Base-by-base conservation (phyloP, 2,888 invertebrate species). In the Galerucella calmariensis region DNA sequence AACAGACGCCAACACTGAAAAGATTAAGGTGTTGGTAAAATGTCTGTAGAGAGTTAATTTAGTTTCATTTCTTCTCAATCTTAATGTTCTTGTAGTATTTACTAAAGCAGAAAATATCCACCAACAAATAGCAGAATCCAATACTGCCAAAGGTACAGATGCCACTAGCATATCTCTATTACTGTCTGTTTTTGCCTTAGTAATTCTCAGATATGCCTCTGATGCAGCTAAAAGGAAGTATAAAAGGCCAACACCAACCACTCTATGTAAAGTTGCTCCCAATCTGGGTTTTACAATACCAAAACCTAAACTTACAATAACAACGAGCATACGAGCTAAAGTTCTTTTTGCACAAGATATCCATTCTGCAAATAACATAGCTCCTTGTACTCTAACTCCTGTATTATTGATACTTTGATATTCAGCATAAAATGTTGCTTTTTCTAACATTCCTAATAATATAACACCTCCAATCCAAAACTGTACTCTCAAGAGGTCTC, bases 381-480 rank as follows among this genome's bases (percentile, higher is more conserved):
- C 94, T 16, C 92, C 92, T 78, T 90, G 89, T 0, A 92, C 91
- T 73, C 91, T 88, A 14, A 75, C 81, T 44, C 93, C 95, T 2
- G 91, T 92, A 24, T 90, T 90, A 84, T 95, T 94, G 69, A 95
- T 90, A 68, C 91, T 92, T 81, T 94, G 92, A 88, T 95, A 97
- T 82, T 97, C 96, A 0, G 94, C 96, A 84, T 96, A 95, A 87
- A 96, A 98, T 0, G 96, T 94, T 5, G 97, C 96, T 85, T 94
- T 94, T 87, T 95, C 95, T 48, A 95, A 84, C 94, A 95, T 94
- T 61, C 97, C 96, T 2, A 97, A 88, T 12, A 97, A 88, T 72
- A 97, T 96, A 12, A 97, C 96, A 44, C 92, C 96, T 8, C 97
- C 97, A 84, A 98, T 97, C 97, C 97, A 98, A 88, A 97, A 97